Evolutionary conservation across 1,140 invertebrate genomes (phyloP).

Genomic region (Listronotus bonariensis): DNA sequence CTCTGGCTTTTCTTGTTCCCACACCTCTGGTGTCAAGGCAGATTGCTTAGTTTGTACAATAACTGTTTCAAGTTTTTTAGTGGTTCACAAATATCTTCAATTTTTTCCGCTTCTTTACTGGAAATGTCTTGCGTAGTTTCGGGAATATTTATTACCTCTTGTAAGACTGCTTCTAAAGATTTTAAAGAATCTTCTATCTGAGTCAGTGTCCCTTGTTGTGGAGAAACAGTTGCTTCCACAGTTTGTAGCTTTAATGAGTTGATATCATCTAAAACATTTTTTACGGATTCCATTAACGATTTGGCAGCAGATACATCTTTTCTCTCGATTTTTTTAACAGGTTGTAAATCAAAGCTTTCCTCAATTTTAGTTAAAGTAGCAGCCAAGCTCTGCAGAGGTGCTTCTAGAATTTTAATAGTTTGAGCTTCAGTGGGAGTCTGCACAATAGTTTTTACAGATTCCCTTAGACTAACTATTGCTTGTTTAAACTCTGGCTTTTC

Average conservation of each 20-base stretch:
- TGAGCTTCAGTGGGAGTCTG: constrained; percentile 1
- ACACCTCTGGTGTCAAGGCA: neutral
- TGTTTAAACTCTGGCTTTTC: constrained; percentile 13
- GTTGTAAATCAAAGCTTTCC: neutral
- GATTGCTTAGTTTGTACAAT: neutral
- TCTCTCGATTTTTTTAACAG: neutral
- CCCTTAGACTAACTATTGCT: constrained; percentile 9
- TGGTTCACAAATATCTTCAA: neutral
- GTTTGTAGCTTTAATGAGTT: neutral
- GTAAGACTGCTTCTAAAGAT: neutral
- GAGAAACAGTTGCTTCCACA: neutral
- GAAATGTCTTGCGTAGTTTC: constrained; percentile 1
- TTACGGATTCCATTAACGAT: neutral
- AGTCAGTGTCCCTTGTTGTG: neutral
- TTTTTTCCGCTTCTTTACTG: too few relatives aligned
- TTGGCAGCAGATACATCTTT: neutral
- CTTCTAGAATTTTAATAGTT: constrained; percentile 13
- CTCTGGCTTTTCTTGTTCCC: neutral
- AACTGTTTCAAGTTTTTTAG: neutral
- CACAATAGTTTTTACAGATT: constrained; percentile 14
- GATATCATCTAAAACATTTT: neutral
- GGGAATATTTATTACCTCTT: neutral
- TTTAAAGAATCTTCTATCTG: constrained; percentile 14
- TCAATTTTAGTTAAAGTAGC: constrained; percentile 10
- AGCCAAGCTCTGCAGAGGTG: constrained; percentile 16